Percentiles rank a stretch among this genome's conserved stretches.
Evolutionary conservation across 2,113 vertebrate genomes (phyloP).

Genomic region (Sorex araneus): DNA sequence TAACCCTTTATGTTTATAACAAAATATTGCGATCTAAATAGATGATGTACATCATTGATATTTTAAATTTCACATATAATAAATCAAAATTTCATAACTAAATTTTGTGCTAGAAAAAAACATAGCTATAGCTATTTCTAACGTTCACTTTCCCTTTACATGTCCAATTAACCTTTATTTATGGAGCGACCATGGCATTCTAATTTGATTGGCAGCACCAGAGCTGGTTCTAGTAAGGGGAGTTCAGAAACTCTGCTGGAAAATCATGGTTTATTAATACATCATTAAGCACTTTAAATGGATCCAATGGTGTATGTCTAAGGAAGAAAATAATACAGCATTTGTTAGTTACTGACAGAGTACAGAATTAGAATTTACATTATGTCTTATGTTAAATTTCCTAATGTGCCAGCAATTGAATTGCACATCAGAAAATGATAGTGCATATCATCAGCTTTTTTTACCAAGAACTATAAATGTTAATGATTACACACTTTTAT

Average conservation of each 20-base stretch:
- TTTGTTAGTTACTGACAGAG: slow-evolving; percentile 88
- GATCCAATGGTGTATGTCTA: slow-evolving; percentile 85
- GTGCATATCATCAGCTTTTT: slow-evolving; percentile 63
- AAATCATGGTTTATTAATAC: slow-evolving; percentile 89
- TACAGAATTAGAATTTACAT: slow-evolving; percentile 87
- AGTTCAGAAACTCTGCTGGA: slow-evolving; percentile 85
- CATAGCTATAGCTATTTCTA: slow-evolving; percentile 56
- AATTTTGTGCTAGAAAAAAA: slow-evolving; percentile 55
- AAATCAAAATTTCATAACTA: slow-evolving; percentile 30
- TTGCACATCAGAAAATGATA: slow-evolving; percentile 77
- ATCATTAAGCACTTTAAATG: slow-evolving; percentile 89
- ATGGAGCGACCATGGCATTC: slow-evolving; percentile 82
- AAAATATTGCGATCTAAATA: neutral
- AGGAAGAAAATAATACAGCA: slow-evolving; percentile 87
- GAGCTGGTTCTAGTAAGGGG: slow-evolving; percentile 75
- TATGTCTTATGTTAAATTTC: slow-evolving; percentile 82
- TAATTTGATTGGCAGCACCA: slow-evolving; percentile 85
- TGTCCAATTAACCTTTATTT: slow-evolving; percentile 89
- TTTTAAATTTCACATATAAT: neutral
- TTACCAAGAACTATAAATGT: slow-evolving; percentile 76
- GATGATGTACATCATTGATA: neutral
- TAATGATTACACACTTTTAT: slow-evolving; percentile 76
- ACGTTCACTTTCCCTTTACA: slow-evolving; percentile 71
- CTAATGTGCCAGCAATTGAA: slow-evolving; percentile 83
- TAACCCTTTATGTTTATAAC: neutral